phyloP scores from a whole-genome alignment of 2,888 invertebrate genomes.

The Cataglyphis cursor region DNA sequence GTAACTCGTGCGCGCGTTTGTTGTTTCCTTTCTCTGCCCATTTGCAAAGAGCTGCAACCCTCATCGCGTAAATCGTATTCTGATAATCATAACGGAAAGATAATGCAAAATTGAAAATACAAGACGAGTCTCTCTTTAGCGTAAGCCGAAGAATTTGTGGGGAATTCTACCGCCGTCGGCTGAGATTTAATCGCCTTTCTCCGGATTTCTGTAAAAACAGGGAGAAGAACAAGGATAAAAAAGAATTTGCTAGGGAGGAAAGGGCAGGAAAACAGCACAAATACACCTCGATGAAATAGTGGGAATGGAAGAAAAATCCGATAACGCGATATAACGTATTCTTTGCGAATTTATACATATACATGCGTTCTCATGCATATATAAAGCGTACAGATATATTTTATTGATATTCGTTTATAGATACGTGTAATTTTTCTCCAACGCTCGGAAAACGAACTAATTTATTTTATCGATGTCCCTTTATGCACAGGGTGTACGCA shows the following conservation, averaged over 20 bases:
- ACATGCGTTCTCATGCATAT: background rate
- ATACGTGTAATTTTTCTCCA: slow-evolving; percentile 33
- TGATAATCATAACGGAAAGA: slow-evolving; percentile 14
- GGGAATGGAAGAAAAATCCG: slow-evolving; percentile 41
- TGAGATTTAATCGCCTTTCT: slow-evolving; percentile 51
- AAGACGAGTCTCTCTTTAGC: slow-evolving; percentile 20
- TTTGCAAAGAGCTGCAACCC: background rate
- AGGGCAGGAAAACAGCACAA: too few relatives aligned
- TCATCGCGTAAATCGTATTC: background rate
- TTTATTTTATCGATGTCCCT: slow-evolving; percentile 43
- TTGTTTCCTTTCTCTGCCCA: background rate
- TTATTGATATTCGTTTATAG: slow-evolving; percentile 1
- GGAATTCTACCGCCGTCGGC: slow-evolving; percentile 4
- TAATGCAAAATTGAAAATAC: background rate
- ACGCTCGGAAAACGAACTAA: slow-evolving; percentile 34
- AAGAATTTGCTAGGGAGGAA: background rate
- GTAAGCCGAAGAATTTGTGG: slow-evolving; percentile 12
- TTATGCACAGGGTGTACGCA: background rate
- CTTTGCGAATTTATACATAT: slow-evolving; percentile 35
- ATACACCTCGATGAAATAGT: slow-evolving; percentile 35
- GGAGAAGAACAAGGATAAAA: slow-evolving; percentile 26
- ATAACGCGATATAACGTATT: slow-evolving; percentile 41
- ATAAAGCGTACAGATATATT: background rate
- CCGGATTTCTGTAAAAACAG: slow-evolving; percentile 35
- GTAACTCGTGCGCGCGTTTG: background rate